Evolutionary conservation across 2,113 vertebrate species (phyloP).

Genomic region (Mastomys natalensis): DNA sequence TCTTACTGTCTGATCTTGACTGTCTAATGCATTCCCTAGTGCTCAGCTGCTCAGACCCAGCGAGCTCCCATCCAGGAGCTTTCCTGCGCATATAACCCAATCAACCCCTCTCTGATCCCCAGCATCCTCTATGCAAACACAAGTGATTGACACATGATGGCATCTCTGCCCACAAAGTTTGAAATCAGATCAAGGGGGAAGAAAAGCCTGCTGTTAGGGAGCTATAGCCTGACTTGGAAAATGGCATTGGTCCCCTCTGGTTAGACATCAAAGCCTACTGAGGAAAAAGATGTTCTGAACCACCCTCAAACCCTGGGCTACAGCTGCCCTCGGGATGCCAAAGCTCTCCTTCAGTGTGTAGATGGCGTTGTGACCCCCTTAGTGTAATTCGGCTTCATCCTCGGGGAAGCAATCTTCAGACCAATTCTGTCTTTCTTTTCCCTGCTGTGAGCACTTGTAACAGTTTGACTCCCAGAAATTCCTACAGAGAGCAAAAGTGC

Average conservation of each 20-base stretch:
- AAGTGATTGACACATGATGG: not conserved
- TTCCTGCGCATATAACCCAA: not conserved
- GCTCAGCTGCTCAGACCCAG: not conserved
- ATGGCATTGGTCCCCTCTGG: not conserved
- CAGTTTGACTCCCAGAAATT: slow-evolving; percentile 75
- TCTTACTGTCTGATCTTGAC: not conserved
- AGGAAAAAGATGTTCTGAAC: not conserved
- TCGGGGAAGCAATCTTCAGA: slow-evolving; percentile 72
- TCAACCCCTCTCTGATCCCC: not conserved
- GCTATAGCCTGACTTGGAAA: not conserved
- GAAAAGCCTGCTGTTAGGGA: not conserved
- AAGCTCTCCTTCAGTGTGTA: not conserved
- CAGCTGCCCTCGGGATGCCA: too few relatives aligned
- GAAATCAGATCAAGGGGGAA: not conserved
- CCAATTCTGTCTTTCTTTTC: slow-evolving; percentile 70
- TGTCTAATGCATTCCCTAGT: not conserved
- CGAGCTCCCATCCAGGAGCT: not conserved
- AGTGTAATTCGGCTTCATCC: slow-evolving; percentile 55
- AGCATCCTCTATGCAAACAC: not conserved
- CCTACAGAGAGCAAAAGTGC: slow-evolving; percentile 75
- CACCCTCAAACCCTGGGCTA: not conserved
- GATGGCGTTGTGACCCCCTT: slow-evolving; percentile 54
- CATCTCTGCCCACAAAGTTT: not conserved
- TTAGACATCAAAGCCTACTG: not conserved
- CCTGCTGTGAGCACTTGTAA: slow-evolving; percentile 78